These are phyloP conservation scores for Elachura formosa DNA, from an alignment of 2,113 vertebrate genomes.

Conservation along the genomic window DNA sequence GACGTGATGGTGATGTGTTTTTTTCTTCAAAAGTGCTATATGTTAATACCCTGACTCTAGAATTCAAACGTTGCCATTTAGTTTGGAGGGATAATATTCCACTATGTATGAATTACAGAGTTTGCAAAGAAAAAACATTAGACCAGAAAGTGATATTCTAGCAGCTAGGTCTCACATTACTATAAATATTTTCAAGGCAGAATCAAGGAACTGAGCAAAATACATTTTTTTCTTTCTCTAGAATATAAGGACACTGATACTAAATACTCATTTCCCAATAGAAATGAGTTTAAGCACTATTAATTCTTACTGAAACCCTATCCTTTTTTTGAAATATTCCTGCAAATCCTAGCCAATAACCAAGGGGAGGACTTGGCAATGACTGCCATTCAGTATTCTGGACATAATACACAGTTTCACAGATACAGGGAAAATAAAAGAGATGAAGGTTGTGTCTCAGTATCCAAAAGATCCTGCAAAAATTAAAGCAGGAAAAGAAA, in stretches of 20 bases:
- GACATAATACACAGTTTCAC: not conserved
- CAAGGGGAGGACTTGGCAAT: not conserved
- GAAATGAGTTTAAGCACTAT: not conserved
- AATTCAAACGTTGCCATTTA: not conserved
- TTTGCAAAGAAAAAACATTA: not conserved
- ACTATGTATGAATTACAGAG: not conserved
- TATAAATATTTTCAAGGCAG: not conserved
- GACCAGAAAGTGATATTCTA: not conserved
- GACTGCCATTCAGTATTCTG: not conserved
- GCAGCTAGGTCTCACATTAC: not conserved
- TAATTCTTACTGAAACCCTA: not conserved
- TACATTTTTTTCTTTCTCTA: not conserved
- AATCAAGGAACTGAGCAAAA: not conserved
- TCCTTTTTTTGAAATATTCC: not conserved
- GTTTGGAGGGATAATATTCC: not conserved
- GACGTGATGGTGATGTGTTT: not conserved
- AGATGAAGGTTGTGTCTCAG: not conserved
- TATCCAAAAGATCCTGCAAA: not conserved
- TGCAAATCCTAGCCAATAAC: not conserved
- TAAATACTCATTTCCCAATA: not conserved
- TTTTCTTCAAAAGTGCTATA: not conserved
- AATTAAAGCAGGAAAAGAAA: not conserved
- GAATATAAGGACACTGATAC: not conserved
- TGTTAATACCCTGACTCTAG: not conserved
- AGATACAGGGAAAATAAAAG: not conserved